Evolutionary conservation across 2,888 invertebrate species (phyloP).

Genomic region (Cremastinae sp.): DNA sequence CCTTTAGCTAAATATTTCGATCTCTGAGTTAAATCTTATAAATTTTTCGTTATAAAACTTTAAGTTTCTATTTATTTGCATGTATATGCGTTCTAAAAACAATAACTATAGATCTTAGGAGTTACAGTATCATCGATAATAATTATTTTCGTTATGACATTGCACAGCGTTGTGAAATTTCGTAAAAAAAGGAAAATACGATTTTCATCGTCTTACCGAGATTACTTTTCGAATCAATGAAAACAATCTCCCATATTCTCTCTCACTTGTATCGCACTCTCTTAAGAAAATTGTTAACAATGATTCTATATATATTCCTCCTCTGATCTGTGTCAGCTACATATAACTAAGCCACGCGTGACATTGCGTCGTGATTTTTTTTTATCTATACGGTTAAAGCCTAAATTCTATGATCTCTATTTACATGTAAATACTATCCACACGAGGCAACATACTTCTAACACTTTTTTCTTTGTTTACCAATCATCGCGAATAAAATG

Average conservation of each 20-base stretch:
- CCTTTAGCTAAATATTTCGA: slow-evolving; percentile 42
- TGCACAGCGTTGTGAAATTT: slow-evolving; percentile 37
- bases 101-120: slow-evolving; percentile 47
- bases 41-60: slow-evolving; percentile 67
- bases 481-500: background rate
- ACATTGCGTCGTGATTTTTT: slow-evolving; percentile 20
- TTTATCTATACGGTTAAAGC: slow-evolving; percentile 57
- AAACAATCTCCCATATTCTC: slow-evolving; percentile 4
- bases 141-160: slow-evolving; percentile 52
- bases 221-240: background rate
- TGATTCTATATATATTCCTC: slow-evolving; percentile 18
- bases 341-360: slow-evolving; percentile 21
- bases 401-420: slow-evolving; percentile 18
- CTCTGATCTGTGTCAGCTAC: slow-evolving; percentile 24
- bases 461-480: background rate
- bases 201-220: background rate
- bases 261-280: background rate
- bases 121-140: slow-evolving; percentile 43
- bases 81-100: slow-evolving; percentile 62
- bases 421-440: too few relatives aligned
- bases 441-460: slow-evolving; percentile 29
- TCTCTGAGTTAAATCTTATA: slow-evolving; percentile 62
- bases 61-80: slow-evolving; percentile 37
- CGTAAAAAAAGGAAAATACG: slow-evolving; percentile 1
- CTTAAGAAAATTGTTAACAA: slow-evolving; percentile 57